phyloP scores from a whole-genome alignment of 2,888 invertebrate genomes.

The Cinara cedri region DNA sequence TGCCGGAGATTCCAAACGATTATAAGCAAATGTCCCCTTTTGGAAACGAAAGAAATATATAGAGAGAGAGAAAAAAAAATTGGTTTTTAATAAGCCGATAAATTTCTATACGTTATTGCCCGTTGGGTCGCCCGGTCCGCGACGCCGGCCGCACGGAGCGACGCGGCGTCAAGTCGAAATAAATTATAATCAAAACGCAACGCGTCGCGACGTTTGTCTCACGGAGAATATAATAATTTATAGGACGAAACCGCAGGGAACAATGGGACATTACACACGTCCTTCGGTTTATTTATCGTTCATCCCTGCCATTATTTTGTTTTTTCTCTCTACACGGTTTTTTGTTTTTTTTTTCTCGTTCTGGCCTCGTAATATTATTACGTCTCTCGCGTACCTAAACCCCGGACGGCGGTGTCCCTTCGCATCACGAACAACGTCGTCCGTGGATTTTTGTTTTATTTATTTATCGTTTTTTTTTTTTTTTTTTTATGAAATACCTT shows the following conservation, averaged over 20 bases:
- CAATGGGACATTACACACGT: slow-evolving; percentile 55
- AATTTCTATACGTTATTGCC: slow-evolving; percentile 49
- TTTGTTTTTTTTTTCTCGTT: neutral
- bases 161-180: slow-evolving; percentile 37
- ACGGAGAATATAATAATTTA: slow-evolving; percentile 45
- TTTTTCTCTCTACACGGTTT: too few relatives aligned
- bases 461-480: slow-evolving; percentile 26
- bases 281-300: slow-evolving; percentile 50
- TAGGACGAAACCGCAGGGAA: slow-evolving; percentile 56
- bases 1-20: too few relatives aligned
- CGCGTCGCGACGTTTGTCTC: slow-evolving; percentile 53
- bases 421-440: neutral
- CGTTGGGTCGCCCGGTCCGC: neutral
- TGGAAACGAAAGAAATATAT: too few relatives aligned
- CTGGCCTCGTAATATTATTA: neutral
- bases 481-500: slow-evolving; percentile 12
- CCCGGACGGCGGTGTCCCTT: neutral
- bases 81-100: slow-evolving; percentile 56
- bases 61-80: slow-evolving; percentile 51
- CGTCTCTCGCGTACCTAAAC: neutral
- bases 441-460: slow-evolving; percentile 20
- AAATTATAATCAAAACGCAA: slow-evolving; percentile 49
- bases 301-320: slow-evolving; percentile 54
- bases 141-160: neutral
- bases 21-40: too few relatives aligned